Evolutionary conservation across 2,888 invertebrate genomes (phyloP).

Genomic region (Julus scandinavius): DNA sequence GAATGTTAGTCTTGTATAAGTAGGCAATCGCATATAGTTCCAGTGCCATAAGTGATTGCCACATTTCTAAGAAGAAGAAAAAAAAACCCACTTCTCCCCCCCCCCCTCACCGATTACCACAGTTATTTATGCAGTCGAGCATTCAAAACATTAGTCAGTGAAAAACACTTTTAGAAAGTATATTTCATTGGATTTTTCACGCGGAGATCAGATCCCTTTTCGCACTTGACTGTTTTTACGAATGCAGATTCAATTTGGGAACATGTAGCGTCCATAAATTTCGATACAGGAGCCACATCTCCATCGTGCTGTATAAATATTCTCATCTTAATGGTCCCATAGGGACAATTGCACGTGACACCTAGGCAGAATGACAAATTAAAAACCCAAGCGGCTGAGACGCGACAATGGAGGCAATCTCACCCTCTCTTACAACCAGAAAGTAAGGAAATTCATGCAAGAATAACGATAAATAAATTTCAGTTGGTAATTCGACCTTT

Average conservation of each 20-base stretch:
- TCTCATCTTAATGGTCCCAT: slow-evolving; percentile 12
- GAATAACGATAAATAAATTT: not conserved
- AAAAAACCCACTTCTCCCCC: not conserved
- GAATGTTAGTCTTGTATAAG: not conserved
- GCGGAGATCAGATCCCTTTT: not conserved
- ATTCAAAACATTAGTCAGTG: slow-evolving; percentile 20
- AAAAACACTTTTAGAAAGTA: not conserved
- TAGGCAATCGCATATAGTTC: not conserved
- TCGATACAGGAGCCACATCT: not conserved
- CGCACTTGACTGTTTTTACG: not conserved
- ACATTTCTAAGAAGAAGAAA: not conserved
- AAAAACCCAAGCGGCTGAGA: slow-evolving; percentile 17
- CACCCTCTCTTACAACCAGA: not conserved
- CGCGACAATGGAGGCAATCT: slow-evolving; percentile 26
- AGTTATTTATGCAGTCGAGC: slow-evolving; percentile 9
- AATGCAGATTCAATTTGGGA: slow-evolving; percentile 7
- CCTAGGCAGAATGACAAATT: slow-evolving; percentile 24
- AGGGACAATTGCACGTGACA: slow-evolving; percentile 33
- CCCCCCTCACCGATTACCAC: not conserved
- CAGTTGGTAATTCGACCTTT: not conserved
- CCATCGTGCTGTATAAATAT: not conserved
- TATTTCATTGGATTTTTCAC: slow-evolving; percentile 11
- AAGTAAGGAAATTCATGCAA: not conserved
- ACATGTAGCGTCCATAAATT: slow-evolving; percentile 10
- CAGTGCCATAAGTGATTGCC: not conserved